These are phyloP conservation scores for Stichopus horrens DNA, from an alignment of 53 echinoderm and acorn worm genomes.

Conservation along the genomic window DNA sequence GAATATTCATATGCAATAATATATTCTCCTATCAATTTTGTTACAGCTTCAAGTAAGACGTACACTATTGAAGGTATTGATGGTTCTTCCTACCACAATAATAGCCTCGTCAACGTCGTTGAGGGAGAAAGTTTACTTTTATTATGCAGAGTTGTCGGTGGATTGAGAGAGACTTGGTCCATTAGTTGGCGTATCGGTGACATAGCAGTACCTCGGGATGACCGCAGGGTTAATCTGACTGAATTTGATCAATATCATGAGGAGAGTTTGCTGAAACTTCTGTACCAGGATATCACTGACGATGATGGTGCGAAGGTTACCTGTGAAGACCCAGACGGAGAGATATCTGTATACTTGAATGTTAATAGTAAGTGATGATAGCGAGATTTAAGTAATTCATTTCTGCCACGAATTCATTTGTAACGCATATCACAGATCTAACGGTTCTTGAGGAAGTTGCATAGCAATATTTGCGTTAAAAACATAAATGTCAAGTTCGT, in stretches of 20 bases:
- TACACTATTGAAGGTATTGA: no score
- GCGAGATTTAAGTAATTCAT: no score
- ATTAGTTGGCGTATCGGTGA: background rate
- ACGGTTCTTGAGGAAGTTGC: no score
- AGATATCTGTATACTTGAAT: background rate
- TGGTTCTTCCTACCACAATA: no score
- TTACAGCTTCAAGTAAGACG: no score
- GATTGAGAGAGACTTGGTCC: background rate
- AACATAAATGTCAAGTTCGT: no score
- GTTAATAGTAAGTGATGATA: background rate
- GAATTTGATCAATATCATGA: background rate
- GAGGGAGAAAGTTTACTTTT: background rate
- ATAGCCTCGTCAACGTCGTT: background rate
- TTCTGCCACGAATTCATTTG: no score
- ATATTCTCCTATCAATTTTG: no score
- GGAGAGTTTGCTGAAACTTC: background rate
- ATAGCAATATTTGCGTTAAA: no score
- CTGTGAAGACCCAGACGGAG: background rate
- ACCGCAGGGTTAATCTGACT: background rate
- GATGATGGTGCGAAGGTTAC: background rate
- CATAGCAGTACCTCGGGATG: background rate
- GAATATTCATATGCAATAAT: no score
- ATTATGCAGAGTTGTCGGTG: background rate
- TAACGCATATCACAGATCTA: no score
- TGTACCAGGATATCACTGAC: background rate